These are phyloP conservation scores for Asobara japonica DNA, from an alignment of 1,140 invertebrate genomes.

Conservation along the genomic window DNA sequence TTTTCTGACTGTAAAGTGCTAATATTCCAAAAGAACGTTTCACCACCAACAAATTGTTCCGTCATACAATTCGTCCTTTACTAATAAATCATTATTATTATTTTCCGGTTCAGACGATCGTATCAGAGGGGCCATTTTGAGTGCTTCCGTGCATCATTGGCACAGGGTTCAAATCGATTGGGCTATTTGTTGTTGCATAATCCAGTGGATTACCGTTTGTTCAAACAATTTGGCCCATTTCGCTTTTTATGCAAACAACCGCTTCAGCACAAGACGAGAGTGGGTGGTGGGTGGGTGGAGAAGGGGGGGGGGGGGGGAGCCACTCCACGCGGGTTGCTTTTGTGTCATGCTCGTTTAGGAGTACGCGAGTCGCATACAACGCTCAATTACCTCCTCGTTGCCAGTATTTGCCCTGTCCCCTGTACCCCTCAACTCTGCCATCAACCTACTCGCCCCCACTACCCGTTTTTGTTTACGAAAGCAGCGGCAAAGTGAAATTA, in stretches of 20 bases:
- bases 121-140: too few species aligned
- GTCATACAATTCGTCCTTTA: too few species aligned
- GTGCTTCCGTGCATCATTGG: not conserved
- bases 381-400: conserved; percentile 33
- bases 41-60: too few species aligned
- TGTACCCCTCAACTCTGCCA: not conserved
- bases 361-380: conserved; percentile 25
- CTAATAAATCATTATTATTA: too few species aligned
- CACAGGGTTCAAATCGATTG: not conserved
- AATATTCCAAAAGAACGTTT: too few species aligned
- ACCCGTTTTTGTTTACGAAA: conserved; percentile 1
- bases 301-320: not conserved
- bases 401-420: conserved; percentile 13
- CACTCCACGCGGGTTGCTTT: conserved; percentile 16
- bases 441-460: not conserved
- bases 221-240: conserved; percentile 31
- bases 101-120: too few species aligned
- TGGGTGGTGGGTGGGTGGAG: not conserved
- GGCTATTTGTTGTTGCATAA: not conserved
- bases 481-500: conserved; percentile 20
- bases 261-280: not conserved
- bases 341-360: conserved; percentile 30
- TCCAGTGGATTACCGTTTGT: not conserved
- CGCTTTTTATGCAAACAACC: conserved; percentile 31
- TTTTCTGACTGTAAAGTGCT: too few species aligned